Evolutionary conservation across 2,888 invertebrate species (phyloP), one percentile per base, ranked within the genome.

Genomic region (Scaptomyza reducta): DNA sequence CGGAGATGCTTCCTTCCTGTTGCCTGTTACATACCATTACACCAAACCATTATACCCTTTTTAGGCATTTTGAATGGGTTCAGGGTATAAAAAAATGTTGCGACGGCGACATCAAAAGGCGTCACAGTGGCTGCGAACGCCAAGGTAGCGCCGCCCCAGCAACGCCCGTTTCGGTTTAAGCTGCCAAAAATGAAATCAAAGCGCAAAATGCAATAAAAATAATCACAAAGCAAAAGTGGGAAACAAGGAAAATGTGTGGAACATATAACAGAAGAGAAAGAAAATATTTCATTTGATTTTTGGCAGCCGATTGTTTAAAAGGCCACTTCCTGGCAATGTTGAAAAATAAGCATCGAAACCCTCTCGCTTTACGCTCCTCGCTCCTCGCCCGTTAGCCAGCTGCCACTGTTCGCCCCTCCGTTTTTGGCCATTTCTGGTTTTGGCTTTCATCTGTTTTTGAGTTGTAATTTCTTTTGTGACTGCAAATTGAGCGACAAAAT

Each of bases 401-500:
- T 47, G 58, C n/a, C 41, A 25, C 40, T 9, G 3, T 11, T 31
- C 22, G 14, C 18, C 44, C 22, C 27, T 25, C 10, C 25, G 27
- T 13, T 38, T 38, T 40, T 10, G 29, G 29, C 22, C 7, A 22
- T 22, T 27, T 42, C 25, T 55, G 25, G 1, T 22, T 22, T 22
- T 22, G 3, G 22, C 87, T 82, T 82, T 82, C 87, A 82, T 82
- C 87, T 81, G 69, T 79, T 86, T 70, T 77, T 83, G 73, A 83
- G 80, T 62, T 55, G 78, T 81, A 81, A 81, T 87, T 87, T 70
- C 87, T 81, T 72, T 81, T 76, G 87, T 87, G 80, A 70, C 73
- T 79, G 78, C 81, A 82, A 82, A 82, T 82, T 87, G 87, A 87
- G 84, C 87, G 75, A 70, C 65, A 70, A 83, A 80, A 80, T 68